A percentile compares a stretch with the other conserved stretches of the same genome.
phyloP scores from a whole-genome alignment of 2,797 vertebrate genomes.

The Semaprochilodus insignis region DNA sequence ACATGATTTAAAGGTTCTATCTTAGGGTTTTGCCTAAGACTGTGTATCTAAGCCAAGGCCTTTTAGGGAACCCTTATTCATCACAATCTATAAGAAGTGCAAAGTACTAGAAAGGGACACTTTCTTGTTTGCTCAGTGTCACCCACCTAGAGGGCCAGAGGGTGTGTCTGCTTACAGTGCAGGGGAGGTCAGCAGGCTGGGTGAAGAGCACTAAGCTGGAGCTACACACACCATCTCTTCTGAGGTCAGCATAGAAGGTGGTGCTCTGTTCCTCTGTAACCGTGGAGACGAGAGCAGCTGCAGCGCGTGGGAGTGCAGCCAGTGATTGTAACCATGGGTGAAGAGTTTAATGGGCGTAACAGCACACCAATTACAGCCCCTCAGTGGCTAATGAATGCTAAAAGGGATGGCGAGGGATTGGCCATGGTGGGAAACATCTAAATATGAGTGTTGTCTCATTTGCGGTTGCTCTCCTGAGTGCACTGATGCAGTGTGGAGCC shows the following conservation, averaged over 20 bases:
- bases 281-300: constrained; percentile 47
- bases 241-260: constrained; percentile 21
- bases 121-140: neutral
- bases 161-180: constrained; percentile 11
- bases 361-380: constrained; percentile 57
- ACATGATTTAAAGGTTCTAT: too few species aligned
- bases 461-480: constrained; percentile 27
- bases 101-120: neutral
- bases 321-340: constrained; percentile 58
- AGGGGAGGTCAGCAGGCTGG: constrained; percentile 7
- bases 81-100: neutral
- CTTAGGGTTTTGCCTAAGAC: too few species aligned
- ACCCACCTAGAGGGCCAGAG: neutral
- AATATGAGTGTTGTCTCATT: constrained; percentile 35
- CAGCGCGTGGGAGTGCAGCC: constrained; percentile 27
- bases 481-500: neutral
- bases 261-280: constrained; percentile 36
- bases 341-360: constrained; percentile 62
- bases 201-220: constrained; percentile 14
- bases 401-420: constrained; percentile 37
- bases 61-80: neutral
- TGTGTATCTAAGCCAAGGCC: neutral
- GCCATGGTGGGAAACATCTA: constrained; percentile 27
- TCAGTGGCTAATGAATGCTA: constrained; percentile 52
- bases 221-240: constrained; percentile 8